phyloP scores from a whole-genome alignment of 2,113 vertebrate genomes.

The Ammodytes dubius region DNA sequence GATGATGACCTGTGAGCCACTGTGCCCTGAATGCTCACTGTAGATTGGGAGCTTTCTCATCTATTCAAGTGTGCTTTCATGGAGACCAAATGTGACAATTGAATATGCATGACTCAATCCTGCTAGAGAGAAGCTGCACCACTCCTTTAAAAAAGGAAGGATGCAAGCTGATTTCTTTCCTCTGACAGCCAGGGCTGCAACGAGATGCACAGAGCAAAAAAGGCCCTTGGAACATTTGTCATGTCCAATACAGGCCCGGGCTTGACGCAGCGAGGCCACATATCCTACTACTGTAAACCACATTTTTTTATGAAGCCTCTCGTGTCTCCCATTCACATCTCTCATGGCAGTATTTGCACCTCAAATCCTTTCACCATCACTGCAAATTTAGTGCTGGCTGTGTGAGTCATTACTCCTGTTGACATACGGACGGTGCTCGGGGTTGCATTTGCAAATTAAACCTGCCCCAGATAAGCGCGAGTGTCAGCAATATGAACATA shows the following conservation, averaged over 20 bases:
- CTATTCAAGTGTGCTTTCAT: conserved; percentile 10
- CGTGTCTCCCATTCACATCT: neutral
- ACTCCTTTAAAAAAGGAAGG: conserved; percentile 38
- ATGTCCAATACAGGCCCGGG: conserved; percentile 64
- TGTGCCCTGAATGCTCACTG: neutral
- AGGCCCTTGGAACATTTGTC: conserved; percentile 49
- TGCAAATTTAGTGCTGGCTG: neutral
- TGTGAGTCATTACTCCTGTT: conserved; percentile 57
- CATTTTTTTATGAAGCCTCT: conserved; percentile 11
- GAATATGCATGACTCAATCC: conserved; percentile 65
- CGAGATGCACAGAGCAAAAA: conserved; percentile 43
- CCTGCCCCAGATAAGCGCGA: conserved; percentile 52
- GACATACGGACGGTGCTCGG: conserved; percentile 42
- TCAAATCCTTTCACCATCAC: neutral
- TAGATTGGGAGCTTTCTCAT: neutral
- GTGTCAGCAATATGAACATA: conserved; percentile 51
- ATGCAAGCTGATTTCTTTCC: conserved; percentile 56
- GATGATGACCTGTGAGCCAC: neutral
- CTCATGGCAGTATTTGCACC: neutral
- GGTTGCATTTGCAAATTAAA: conserved; percentile 72
- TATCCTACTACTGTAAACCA: conserved; percentile 16
- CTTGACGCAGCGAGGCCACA: conserved; percentile 69
- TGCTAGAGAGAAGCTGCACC: conserved; percentile 43
- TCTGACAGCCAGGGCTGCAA: conserved; percentile 64
- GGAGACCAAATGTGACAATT: conserved; percentile 16